phyloP scores from a whole-genome alignment of 2,797 vertebrate genomes.

The Hirundo rustica region DNA sequence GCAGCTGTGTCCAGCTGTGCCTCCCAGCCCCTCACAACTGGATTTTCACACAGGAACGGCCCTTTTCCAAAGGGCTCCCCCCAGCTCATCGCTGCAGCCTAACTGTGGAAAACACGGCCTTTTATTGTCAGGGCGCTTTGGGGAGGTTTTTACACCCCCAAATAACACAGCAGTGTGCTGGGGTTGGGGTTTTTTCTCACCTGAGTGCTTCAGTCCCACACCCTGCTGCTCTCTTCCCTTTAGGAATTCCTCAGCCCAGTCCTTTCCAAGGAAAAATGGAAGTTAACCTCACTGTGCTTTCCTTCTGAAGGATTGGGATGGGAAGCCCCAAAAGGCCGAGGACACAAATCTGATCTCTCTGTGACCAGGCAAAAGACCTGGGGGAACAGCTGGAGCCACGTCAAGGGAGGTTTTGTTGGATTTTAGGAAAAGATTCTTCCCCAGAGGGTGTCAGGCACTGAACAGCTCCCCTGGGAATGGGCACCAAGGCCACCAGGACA shows the following conservation, averaged over 20 bases:
- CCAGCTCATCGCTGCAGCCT: conserved; percentile 8
- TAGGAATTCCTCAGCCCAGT: neutral
- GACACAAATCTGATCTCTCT: neutral
- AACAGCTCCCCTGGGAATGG: neutral
- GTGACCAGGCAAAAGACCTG: neutral
- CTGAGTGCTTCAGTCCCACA: neutral
- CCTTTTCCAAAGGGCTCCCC: conserved; percentile 53
- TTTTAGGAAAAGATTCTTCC: neutral
- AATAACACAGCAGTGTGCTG: neutral
- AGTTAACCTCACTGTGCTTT: neutral
- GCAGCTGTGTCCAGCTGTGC: conserved; percentile 70
- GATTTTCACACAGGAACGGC: conserved; percentile 58
- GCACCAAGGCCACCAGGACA: neutral
- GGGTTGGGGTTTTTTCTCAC: neutral
- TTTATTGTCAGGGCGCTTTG: neutral
- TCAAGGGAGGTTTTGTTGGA: neutral
- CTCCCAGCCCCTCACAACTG: conserved; percentile 71
- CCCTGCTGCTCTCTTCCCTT: neutral
- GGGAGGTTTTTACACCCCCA: neutral
- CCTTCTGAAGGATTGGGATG: neutral
- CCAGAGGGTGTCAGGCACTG: neutral
- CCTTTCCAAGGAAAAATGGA: neutral
- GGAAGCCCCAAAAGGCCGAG: neutral
- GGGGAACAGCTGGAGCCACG: neutral
- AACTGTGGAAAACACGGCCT: conserved; percentile 4